Percentiles rank a stretch among this genome's conserved stretches.
phyloP scores from a whole-genome alignment of 2,113 vertebrate genomes.

The Plecotus auritus region DNA sequence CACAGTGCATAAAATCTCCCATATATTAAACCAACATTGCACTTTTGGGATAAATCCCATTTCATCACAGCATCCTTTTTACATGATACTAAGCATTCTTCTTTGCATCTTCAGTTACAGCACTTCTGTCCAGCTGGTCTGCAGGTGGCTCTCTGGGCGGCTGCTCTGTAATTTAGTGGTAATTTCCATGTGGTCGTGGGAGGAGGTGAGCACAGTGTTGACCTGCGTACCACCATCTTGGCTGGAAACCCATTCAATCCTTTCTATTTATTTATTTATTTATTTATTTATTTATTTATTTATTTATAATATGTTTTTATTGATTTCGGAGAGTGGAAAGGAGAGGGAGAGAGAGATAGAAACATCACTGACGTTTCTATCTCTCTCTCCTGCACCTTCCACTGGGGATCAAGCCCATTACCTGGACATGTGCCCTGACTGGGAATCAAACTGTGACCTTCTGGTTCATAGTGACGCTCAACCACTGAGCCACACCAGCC shows the following conservation, averaged over 20 bases:
- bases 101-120: not conserved
- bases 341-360: too few species aligned
- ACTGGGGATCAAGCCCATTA: too few species aligned
- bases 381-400: too few species aligned
- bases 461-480: too few species aligned
- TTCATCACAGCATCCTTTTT: constrained; percentile 21
- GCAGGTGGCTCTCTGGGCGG: not conserved
- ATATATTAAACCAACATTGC: not conserved
- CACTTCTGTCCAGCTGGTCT: not conserved
- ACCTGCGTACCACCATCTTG: not conserved
- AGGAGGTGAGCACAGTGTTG: not conserved
- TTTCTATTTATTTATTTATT: not conserved
- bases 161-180: not conserved
- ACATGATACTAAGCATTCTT: not conserved
- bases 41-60: not conserved
- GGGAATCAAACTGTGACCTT: too few species aligned
- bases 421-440: too few species aligned
- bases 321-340: too few species aligned
- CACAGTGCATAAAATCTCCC: not conserved
- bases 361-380: too few species aligned
- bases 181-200: not conserved
- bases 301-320: too few species aligned
- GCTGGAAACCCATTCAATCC: not conserved
- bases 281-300: too few species aligned
- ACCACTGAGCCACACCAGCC: too few species aligned